Base-by-base conservation (phyloP, 2,888 invertebrate genomes). In the Plebejus argus region DNA sequence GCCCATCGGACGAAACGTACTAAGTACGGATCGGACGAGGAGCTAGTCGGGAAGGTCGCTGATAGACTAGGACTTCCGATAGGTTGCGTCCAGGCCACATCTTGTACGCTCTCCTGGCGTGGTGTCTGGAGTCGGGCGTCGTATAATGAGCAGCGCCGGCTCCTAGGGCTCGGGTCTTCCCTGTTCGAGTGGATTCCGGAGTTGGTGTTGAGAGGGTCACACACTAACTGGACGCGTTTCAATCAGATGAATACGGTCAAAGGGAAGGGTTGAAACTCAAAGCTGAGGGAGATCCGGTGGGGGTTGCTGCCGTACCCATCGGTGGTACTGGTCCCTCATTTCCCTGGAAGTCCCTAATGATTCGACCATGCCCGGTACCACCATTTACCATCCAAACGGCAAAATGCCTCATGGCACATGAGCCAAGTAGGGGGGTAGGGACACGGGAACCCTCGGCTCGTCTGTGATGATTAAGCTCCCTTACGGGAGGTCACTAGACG, bases 1-100 rank as follows among this genome's bases (percentile, higher is more conserved):
- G 80, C 82, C 1, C 84, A 87, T 61, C 72, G 78, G 2, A 76
- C 70, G 8, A 86, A 88, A 72, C 78, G 81, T 71, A 70, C 33
- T 0, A 83, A 85, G 33, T 85, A 86, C 80, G 81, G 77, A 0
- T 56, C 76, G 35, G 81, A 83, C 76, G 82, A 1, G 3, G 83
- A 82, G 81, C 74, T 84, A 10, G 81, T 83, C 0, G 78, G 81
- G 79, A 75, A 70, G 71, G 82, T 84, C 0, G 82, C 84, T 0
- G 81, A 72, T 7, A 81, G 74, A 82, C 82, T 83, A 39, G 81
- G 82, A 53, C 79, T 84, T 0, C 75, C 82, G n/a, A 39, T 76
- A 6, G 56, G 75, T 76, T 56, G 72, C 49, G 79, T 84, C 23
- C 77, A 53, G 0, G 28, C 77, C 0, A 83, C 83, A 0, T 81